A percentile compares a stretch with the other conserved stretches of the same genome.
phyloP scores from a whole-genome alignment of 2,888 invertebrate genomes.

The Tanypteryx hageni region DNA sequence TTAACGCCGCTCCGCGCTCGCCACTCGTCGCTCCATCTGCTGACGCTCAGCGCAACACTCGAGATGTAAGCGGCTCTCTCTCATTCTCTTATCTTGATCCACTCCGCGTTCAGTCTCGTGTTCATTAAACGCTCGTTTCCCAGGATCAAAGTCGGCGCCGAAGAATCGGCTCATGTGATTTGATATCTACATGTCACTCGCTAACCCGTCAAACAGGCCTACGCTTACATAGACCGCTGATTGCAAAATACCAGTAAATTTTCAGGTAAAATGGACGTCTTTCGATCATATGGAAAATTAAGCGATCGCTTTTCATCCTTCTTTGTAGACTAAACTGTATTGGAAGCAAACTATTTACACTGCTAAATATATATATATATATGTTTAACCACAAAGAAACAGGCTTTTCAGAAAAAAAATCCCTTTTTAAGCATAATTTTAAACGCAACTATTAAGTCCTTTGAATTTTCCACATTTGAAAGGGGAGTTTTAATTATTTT shows the following conservation, averaged over 20 bases:
- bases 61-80: constrained; percentile 19
- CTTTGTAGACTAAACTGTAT: too few relatives aligned
- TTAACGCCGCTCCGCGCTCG: background rate
- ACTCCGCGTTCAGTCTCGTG: background rate
- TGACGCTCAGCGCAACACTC: background rate
- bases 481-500: too few relatives aligned
- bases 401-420: too few relatives aligned
- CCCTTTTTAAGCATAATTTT: too few relatives aligned
- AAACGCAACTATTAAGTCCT: too few relatives aligned
- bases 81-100: background rate
- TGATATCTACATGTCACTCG: background rate
- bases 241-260: background rate
- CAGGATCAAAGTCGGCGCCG: background rate
- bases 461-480: too few relatives aligned
- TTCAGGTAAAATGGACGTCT: too few relatives aligned
- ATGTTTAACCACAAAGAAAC: too few relatives aligned
- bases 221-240: background rate
- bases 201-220: background rate
- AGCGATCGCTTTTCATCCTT: too few relatives aligned
- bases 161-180: background rate
- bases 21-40: background rate
- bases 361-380: too few relatives aligned
- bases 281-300: too few relatives aligned
- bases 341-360: too few relatives aligned
- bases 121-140: background rate